Evolutionary conservation across 2,888 invertebrate genomes (phyloP).

Genomic region (Acanthopleura granulata): DNA sequence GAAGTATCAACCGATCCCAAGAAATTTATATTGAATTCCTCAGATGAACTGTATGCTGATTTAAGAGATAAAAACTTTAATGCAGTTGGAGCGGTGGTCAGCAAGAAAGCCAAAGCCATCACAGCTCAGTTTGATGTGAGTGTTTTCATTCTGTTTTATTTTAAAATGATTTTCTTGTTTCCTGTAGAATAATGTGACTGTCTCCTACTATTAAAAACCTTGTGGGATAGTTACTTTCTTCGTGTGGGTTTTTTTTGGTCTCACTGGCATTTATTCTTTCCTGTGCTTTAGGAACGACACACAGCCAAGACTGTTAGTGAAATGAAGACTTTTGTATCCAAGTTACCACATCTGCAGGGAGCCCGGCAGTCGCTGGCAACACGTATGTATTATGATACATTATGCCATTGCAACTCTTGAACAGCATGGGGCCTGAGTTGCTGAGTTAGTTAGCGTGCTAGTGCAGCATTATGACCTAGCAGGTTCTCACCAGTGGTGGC

Average conservation of each 20-base stretch:
- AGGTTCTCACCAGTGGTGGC: no score
- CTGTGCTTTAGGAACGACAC: slow-evolving; percentile 78
- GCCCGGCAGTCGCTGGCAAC: slow-evolving; percentile 80
- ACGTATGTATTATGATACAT: slow-evolving; percentile 48
- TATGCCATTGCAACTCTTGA: no score
- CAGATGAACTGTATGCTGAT: slow-evolving; percentile 89
- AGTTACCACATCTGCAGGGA: slow-evolving; percentile 87
- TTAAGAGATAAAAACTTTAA: slow-evolving; percentile 94
- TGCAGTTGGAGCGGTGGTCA: slow-evolving; percentile 86
- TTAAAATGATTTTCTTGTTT: no score
- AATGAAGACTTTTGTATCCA: slow-evolving; percentile 92
- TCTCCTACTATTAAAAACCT: no score
- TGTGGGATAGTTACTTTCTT: no score
- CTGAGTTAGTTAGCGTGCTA: no score
- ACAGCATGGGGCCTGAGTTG: no score
- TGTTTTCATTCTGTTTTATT: slow-evolving; percentile 59
- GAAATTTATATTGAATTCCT: slow-evolving; percentile 87
- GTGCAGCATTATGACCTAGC: no score
- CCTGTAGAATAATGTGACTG: no score
- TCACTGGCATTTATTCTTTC: not conserved
- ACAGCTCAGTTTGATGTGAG: slow-evolving; percentile 80
- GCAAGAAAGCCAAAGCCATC: slow-evolving; percentile 88
- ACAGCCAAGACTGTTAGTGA: slow-evolving; percentile 90
- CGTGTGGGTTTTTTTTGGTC: no score
- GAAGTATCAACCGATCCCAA: slow-evolving; percentile 75